These are phyloP conservation scores for Oppia nitens DNA, from an alignment of 1,140 invertebrate species.

Conservation along the genomic window DNA sequence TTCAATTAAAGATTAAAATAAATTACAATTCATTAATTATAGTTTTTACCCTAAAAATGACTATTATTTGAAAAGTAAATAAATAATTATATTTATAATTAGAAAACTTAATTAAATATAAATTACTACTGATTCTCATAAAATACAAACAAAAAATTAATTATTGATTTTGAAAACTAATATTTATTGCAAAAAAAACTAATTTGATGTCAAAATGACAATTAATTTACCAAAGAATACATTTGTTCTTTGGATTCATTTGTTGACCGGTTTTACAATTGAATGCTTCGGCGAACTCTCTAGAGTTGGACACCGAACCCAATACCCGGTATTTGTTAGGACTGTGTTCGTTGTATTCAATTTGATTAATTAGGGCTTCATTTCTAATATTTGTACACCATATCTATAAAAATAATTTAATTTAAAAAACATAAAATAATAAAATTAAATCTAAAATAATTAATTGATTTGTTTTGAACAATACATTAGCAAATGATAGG, in stretches of 20 bases:
- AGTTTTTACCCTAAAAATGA: too few species aligned
- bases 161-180: too few species aligned
- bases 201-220: too few species aligned
- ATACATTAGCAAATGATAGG: constrained; percentile 49
- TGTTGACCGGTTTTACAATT: constrained; percentile 48
- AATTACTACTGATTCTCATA: too few species aligned
- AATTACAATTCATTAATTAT: too few species aligned
- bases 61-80: too few species aligned
- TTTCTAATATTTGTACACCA: constrained; percentile 19
- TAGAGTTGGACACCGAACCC: constrained; percentile 76
- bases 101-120: too few species aligned
- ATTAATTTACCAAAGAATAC: constrained; percentile 15
- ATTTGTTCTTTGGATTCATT: constrained; percentile 56
- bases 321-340: constrained; percentile 39
- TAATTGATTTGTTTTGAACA: neutral
- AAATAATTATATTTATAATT: too few species aligned
- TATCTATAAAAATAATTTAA: constrained; percentile 45
- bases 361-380: neutral
- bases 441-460: neutral
- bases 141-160: too few species aligned
- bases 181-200: too few species aligned
- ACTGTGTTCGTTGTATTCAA: constrained; percentile 23
- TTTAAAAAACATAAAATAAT: too few species aligned
- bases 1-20: too few species aligned
- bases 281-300: constrained; percentile 63